Conservation (phyloP, 2,113 vertebrate genomes). For the Urocitellus parryii region DNA sequence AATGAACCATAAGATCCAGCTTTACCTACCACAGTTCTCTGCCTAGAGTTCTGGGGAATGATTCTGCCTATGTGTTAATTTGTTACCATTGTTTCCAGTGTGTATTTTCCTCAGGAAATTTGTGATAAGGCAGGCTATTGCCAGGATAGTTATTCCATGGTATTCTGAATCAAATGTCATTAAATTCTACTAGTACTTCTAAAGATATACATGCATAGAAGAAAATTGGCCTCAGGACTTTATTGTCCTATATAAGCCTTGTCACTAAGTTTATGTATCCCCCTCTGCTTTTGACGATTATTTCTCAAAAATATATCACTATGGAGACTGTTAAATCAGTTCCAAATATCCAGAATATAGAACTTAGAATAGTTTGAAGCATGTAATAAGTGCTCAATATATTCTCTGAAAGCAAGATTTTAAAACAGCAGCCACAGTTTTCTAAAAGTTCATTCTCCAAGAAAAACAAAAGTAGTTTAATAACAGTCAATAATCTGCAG, state of each 20-base stretch:
- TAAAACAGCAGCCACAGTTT: neutral
- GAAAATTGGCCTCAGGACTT: neutral
- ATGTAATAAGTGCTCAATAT: neutral
- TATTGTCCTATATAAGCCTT: neutral
- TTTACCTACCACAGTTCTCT: neutral
- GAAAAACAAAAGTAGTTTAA: neutral
- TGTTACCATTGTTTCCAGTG: neutral
- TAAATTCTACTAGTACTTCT: neutral
- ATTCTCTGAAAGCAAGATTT: neutral
- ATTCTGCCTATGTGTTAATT: neutral
- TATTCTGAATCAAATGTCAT: neutral
- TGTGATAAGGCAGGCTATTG: neutral
- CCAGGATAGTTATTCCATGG: neutral
- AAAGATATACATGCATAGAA: neutral
- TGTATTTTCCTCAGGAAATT: neutral
- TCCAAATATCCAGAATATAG: neutral
- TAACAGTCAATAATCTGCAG: neutral
- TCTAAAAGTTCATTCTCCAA: neutral
- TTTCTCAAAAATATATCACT: neutral
- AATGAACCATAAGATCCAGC: neutral
- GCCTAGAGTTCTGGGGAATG: neutral
- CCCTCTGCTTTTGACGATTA: neutral
- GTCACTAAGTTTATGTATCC: neutral
- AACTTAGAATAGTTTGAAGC: neutral
- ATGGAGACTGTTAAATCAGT: neutral